Evolutionary conservation across 2,113 vertebrate species (phyloP).

Genomic region (Myocastor coypus): DNA sequence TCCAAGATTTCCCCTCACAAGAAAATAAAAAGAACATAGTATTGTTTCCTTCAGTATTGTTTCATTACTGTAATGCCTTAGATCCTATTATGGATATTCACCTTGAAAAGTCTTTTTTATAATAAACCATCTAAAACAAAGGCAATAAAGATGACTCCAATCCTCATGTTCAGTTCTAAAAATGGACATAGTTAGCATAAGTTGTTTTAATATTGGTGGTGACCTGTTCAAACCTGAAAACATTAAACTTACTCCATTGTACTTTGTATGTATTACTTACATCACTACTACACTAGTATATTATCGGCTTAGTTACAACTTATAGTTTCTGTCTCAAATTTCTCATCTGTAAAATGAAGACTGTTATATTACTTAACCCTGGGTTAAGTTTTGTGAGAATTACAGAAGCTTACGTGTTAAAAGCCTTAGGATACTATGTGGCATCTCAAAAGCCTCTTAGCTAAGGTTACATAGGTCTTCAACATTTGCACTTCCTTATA

Average conservation of each 20-base stretch:
- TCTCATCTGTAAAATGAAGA: not conserved
- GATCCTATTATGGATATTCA: not conserved
- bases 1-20: not conserved
- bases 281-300: not conserved
- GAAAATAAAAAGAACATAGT: slow-evolving; percentile 12
- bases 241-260: not conserved
- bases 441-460: not conserved
- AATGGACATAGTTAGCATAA: not conserved
- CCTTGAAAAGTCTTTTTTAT: not conserved
- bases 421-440: not conserved
- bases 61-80: not conserved
- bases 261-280: not conserved
- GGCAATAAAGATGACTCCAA: not conserved
- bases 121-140: slow-evolving; percentile 31
- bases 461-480: not conserved
- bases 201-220: not conserved
- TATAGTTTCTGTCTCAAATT: not conserved
- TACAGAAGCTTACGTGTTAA: not conserved
- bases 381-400: not conserved
- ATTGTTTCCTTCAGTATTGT: slow-evolving; percentile 12
- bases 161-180: not conserved
- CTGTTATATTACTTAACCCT: not conserved
- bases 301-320: not conserved
- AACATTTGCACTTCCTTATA: not conserved
- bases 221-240: slow-evolving; percentile 25